Percentiles rank a stretch among this genome's conserved stretches.
phyloP scores from a whole-genome alignment of 2,797 vertebrate species.

The Myotis pilosus region DNA sequence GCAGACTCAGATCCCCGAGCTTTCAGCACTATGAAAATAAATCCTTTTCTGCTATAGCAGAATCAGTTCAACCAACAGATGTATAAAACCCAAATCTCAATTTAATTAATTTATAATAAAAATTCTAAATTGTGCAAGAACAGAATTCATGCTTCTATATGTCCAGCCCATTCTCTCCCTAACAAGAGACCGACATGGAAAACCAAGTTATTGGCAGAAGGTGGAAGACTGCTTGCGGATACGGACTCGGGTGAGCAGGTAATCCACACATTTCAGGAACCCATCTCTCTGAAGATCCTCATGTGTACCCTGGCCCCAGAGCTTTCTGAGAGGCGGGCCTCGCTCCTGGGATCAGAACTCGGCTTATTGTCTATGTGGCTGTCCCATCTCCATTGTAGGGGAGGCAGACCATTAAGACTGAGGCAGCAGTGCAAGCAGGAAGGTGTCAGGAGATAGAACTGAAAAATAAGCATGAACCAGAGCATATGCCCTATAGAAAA shows the following conservation, averaged over 20 bases:
- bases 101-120: neutral
- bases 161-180: neutral
- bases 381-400: neutral
- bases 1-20: neutral
- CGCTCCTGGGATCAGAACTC: neutral
- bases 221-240: neutral
- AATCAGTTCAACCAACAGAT: slow-evolving; percentile 2
- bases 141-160: neutral
- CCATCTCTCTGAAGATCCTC: neutral
- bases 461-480: neutral
- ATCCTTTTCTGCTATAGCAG: neutral
- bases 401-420: neutral
- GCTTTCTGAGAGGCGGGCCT: neutral
- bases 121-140: neutral
- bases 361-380: neutral
- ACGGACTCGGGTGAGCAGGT: neutral
- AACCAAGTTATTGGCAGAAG: neutral
- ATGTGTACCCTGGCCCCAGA: neutral
- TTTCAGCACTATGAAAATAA: neutral
- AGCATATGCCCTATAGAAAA: neutral
- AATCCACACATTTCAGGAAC: neutral
- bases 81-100: neutral
- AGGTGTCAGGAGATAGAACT: neutral
- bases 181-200: neutral
- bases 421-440: neutral